phyloP scores from a whole-genome alignment of 2,797 vertebrate genomes.

The Semotilus atromaculatus region DNA sequence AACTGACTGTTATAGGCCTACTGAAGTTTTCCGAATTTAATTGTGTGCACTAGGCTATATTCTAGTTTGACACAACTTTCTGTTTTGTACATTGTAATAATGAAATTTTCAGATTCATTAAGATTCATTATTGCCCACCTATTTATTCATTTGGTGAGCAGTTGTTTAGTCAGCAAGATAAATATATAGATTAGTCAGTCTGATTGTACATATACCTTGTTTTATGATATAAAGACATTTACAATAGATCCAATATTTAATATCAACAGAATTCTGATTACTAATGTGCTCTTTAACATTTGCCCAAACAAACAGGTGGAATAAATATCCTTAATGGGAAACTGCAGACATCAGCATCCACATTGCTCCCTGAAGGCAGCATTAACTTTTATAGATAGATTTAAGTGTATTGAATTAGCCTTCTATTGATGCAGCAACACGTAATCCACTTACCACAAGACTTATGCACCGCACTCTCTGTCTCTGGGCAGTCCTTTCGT shows the following conservation, averaged over 20 bases:
- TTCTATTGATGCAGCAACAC: slow-evolving; percentile 33
- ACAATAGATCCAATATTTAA: not conserved
- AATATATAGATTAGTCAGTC: not conserved
- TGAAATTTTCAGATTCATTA: too few relatives aligned
- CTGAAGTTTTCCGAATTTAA: not conserved
- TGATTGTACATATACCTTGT: not conserved
- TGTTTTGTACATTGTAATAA: not conserved
- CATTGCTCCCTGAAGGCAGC: slow-evolving; percentile 45
- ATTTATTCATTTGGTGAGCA: not conserved
- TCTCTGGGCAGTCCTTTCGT: slow-evolving; percentile 2
- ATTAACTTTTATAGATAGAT: slow-evolving; percentile 60
- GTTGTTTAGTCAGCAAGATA: not conserved
- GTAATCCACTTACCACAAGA: slow-evolving; percentile 41
- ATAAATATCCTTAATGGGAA: slow-evolving; percentile 47
- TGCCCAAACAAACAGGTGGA: slow-evolving; percentile 35
- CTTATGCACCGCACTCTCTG: slow-evolving; percentile 20
- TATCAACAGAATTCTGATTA: not conserved
- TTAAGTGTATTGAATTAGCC: slow-evolving; percentile 36
- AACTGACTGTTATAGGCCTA: not conserved
- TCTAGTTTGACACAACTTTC: not conserved
- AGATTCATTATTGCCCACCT: not conserved
- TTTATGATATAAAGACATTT: not conserved
- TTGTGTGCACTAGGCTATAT: not conserved
- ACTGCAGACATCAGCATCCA: slow-evolving; percentile 37
- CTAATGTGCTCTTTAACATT: slow-evolving; percentile 20